A percentile compares a stretch with the other conserved stretches of the same genome.
Conservation (phyloP, 2,113 vertebrate species). For the Caracal caracal region DNA sequence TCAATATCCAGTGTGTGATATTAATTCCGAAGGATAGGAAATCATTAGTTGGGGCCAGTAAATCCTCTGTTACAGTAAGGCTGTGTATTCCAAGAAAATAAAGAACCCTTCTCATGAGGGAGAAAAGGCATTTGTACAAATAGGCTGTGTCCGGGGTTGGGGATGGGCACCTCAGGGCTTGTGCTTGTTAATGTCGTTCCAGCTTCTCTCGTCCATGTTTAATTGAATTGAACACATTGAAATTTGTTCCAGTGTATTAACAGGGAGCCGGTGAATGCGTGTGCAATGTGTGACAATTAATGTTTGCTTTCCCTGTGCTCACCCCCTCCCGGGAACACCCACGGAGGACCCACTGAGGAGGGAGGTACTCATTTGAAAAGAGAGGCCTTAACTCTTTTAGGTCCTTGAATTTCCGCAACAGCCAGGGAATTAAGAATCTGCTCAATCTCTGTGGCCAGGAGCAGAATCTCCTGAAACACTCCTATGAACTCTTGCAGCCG, state of each 20-base stretch:
- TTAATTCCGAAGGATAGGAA: conserved; percentile 61
- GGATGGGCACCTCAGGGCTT: neutral
- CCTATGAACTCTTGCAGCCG: neutral
- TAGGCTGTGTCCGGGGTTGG: neutral
- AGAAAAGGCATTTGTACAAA: neutral
- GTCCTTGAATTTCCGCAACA: neutral
- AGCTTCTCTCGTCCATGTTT: neutral
- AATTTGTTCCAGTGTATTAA: conserved; percentile 28
- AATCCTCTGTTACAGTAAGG: conserved; percentile 22
- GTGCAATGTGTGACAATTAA: neutral
- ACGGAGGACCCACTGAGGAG: neutral
- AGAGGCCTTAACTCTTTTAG: neutral
- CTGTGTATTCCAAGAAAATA: conserved; percentile 32
- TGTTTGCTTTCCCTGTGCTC: neutral
- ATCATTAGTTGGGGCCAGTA: conserved; percentile 45
- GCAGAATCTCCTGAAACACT: neutral
- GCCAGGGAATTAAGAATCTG: neutral
- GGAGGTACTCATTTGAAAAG: neutral
- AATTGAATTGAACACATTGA: neutral
- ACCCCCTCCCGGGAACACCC: neutral
- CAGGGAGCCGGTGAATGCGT: neutral
- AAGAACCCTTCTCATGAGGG: neutral
- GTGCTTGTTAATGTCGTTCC: neutral
- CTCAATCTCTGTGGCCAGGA: neutral
- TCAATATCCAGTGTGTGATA: conserved; percentile 3